These are phyloP conservation scores for Cladorhizidae sp. DNA, from an alignment of 37 sponge, comb jelly and placozoan species.

Conservation along the genomic window DNA sequence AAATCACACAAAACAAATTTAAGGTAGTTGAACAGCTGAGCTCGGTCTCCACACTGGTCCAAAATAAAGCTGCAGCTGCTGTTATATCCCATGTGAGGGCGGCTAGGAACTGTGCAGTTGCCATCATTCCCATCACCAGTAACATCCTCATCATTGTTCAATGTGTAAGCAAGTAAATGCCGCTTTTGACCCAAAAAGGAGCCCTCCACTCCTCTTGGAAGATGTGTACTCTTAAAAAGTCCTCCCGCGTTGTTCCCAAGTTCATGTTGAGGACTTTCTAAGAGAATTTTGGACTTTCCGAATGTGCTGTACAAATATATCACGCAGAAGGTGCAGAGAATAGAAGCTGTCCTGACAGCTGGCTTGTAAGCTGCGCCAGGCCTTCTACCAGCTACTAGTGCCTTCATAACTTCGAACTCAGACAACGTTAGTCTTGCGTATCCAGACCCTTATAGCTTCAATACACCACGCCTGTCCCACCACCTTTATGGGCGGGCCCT, in stretches of 20 bases:
- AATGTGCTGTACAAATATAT: conserved; percentile 1
- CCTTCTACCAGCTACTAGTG: not conserved
- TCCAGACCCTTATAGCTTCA: too few relatives aligned
- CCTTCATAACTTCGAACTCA: too few relatives aligned
- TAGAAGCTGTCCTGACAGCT: not conserved
- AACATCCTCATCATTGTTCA: not conserved
- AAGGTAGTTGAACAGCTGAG: conserved; percentile 64
- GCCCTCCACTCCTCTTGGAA: not conserved
- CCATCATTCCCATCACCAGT: not conserved
- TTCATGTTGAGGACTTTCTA: too few relatives aligned
- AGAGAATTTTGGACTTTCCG: not conserved
- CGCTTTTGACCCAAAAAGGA: not conserved
- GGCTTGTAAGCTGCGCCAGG: not conserved
- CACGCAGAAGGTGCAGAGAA: conserved; percentile 10
- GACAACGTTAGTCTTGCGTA: too few relatives aligned
- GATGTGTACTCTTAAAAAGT: not conserved
- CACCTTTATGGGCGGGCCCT: too few relatives aligned
- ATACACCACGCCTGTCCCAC: too few relatives aligned
- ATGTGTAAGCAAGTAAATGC: not conserved
- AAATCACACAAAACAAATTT: conserved; percentile 66
- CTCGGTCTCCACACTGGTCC: conserved; percentile 41
- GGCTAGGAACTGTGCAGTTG: conserved; percentile 22
- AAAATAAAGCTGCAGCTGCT: conserved; percentile 57
- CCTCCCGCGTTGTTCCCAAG: not conserved
- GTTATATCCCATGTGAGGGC: conserved; percentile 25